Percentiles rank a stretch among this genome's conserved stretches.
Conservation (phyloP, 2,888 invertebrate species). For the Apodemia duryi region DNA sequence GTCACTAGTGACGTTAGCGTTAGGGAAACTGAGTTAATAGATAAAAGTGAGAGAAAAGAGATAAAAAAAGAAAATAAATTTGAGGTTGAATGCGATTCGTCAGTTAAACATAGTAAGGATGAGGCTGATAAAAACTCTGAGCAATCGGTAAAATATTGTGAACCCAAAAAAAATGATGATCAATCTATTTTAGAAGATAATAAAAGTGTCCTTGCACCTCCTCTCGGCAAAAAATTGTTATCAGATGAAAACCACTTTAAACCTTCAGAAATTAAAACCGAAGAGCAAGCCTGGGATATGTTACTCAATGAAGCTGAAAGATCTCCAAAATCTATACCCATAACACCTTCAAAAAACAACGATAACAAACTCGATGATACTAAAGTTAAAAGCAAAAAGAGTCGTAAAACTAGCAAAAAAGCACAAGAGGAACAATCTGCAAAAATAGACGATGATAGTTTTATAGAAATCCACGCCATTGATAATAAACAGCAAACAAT, state of each 20-base stretch:
- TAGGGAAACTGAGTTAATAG: constrained; percentile 38
- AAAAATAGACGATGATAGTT: constrained; percentile 64
- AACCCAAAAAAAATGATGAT: not conserved
- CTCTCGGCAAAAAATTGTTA: constrained; percentile 10
- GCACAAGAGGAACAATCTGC: constrained; percentile 49
- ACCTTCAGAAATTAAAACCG: constrained; percentile 47
- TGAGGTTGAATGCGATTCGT: not conserved
- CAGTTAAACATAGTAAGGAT: not conserved
- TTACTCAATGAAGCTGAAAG: constrained; percentile 56
- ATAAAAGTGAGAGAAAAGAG: constrained; percentile 19
- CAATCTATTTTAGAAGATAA: not conserved
- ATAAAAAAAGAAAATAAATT: constrained; percentile 3
- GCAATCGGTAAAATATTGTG: not conserved
- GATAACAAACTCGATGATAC: constrained; percentile 45
- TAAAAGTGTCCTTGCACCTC: not conserved
- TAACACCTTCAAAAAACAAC: constrained; percentile 34
- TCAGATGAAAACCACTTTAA: constrained; percentile 17
- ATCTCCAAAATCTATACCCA: constrained; percentile 33
- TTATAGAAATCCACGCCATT: constrained; percentile 70
- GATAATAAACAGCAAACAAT: constrained; percentile 57
- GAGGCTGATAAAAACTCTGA: not conserved
- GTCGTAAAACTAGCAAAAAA: constrained; percentile 52
- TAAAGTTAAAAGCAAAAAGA: constrained; percentile 56
- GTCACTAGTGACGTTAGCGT: constrained; percentile 45
- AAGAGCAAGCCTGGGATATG: constrained; percentile 71